phyloP scores from a whole-genome alignment of 2,888 invertebrate genomes.

The Hemicrepidius hirtus region DNA sequence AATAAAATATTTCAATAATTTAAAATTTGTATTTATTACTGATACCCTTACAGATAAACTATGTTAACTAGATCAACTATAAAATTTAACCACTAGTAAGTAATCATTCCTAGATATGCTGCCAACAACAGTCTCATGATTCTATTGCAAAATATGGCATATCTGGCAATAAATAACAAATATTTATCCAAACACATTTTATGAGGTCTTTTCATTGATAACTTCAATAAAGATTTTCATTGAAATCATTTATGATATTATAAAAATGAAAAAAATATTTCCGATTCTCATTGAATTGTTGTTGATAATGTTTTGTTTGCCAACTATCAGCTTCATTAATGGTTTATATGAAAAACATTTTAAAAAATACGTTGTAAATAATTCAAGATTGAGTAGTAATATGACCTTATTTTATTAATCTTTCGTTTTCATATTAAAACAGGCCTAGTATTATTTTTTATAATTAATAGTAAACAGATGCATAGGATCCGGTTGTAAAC shows the following conservation, averaged over 20 bases:
- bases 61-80: not conserved
- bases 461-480: no score
- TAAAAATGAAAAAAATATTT: not conserved
- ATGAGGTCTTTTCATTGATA: not conserved
- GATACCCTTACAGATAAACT: conserved; percentile 13
- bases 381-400: no score
- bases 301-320: no score
- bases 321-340: no score
- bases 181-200: conserved; percentile 3
- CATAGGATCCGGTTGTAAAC: no score
- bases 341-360: no score
- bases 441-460: no score
- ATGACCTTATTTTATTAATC: no score
- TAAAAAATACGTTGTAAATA: no score
- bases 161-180: conserved; percentile 12
- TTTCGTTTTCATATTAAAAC: no score
- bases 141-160: conserved; percentile 18
- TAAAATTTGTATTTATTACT: conserved; percentile 1
- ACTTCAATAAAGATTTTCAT: conserved; percentile 4
- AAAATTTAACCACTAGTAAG: not conserved
- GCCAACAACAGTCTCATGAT: conserved; percentile 2
- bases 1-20: conserved; percentile 24
- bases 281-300: no score
- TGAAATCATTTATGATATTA: not conserved
- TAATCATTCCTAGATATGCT: conserved; percentile 6